Conservation (phyloP, 2,113 vertebrate species). For the Brachypodius melanocephalos region DNA sequence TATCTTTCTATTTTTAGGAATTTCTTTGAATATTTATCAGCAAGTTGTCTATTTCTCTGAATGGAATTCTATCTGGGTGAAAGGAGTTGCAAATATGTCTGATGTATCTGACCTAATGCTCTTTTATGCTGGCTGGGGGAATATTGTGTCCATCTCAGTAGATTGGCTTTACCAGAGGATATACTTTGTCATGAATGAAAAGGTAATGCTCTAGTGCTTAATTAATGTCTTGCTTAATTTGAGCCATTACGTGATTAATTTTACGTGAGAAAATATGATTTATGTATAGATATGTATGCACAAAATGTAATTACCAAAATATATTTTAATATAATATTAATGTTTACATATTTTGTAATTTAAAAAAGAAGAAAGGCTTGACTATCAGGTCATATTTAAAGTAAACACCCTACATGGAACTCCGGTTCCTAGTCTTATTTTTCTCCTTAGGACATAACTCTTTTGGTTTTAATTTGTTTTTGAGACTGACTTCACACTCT, state of each 20-base stretch:
- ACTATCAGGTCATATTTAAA: neutral
- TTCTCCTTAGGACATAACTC: neutral
- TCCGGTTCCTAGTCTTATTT: neutral
- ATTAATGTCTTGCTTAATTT: neutral
- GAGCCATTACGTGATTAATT: neutral
- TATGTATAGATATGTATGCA: neutral
- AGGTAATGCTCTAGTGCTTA: conserved; percentile 61
- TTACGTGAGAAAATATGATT: neutral
- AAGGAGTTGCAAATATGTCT: conserved; percentile 65
- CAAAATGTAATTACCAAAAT: neutral
- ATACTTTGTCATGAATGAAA: conserved; percentile 76
- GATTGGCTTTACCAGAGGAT: conserved; percentile 79
- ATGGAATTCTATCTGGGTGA: conserved; percentile 74
- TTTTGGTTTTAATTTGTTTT: neutral
- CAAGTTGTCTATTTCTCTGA: conserved; percentile 77
- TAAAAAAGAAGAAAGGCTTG: neutral
- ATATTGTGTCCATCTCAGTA: conserved; percentile 73
- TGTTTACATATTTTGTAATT: neutral
- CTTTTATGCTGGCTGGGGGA: conserved; percentile 66
- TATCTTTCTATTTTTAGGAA: conserved; percentile 59
- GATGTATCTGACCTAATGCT: conserved; percentile 65
- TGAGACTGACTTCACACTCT: neutral
- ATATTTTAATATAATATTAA: neutral
- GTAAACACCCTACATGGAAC: neutral
- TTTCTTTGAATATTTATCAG: conserved; percentile 68